phyloP scores from a whole-genome alignment of 2,113 vertebrate genomes.

The Ammospiza nelsoni region DNA sequence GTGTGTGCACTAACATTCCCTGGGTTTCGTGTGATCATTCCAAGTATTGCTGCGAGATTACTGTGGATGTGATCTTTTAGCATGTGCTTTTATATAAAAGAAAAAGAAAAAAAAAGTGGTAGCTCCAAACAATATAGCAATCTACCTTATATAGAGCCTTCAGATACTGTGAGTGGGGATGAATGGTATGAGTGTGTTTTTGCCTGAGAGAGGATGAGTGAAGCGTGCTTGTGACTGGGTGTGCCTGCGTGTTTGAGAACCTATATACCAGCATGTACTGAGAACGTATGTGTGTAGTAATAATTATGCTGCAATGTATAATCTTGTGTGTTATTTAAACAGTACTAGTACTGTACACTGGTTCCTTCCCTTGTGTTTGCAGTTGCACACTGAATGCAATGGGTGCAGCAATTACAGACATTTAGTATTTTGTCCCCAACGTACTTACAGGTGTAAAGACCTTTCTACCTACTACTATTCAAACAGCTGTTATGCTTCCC shows the following conservation, averaged over 20 bases:
- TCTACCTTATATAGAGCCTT: constrained; percentile 89
- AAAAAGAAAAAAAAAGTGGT: constrained; percentile 65
- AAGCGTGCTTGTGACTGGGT: neutral
- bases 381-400: constrained; percentile 83
- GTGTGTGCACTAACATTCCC: constrained; percentile 90
- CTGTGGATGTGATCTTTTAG: constrained; percentile 85
- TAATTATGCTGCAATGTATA: constrained; percentile 88
- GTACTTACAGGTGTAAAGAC: constrained; percentile 68
- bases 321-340: constrained; percentile 91
- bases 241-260: constrained; percentile 66
- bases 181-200: constrained; percentile 54
- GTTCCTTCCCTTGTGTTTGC: constrained; percentile 82
- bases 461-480: constrained; percentile 69
- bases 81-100: constrained; percentile 84
- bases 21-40: constrained; percentile 87
- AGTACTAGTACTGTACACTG: constrained; percentile 92
- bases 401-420: constrained; percentile 78
- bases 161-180: constrained; percentile 85
- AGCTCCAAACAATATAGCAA: constrained; percentile 84
- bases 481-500: constrained; percentile 65
- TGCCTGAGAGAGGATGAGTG: constrained; percentile 44
- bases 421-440: constrained; percentile 63
- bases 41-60: constrained; percentile 84
- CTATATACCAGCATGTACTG: constrained; percentile 84
- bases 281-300: constrained; percentile 83